phyloP scores from a whole-genome alignment of 1,140 invertebrate genomes.

The Aphis gossypii region DNA sequence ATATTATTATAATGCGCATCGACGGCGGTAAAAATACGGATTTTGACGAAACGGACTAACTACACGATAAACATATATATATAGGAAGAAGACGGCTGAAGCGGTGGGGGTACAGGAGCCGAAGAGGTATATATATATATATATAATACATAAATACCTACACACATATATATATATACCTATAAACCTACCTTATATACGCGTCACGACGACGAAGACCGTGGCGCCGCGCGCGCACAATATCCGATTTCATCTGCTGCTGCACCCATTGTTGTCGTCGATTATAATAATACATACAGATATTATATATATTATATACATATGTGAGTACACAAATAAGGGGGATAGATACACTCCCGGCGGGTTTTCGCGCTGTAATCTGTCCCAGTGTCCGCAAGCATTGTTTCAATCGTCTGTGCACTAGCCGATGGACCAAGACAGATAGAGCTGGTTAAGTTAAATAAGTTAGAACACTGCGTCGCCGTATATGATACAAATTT shows the following conservation, averaged over 20 bases:
- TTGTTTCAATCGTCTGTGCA: not conserved
- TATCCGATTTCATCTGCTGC: conserved; percentile 54
- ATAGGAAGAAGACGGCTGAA: not conserved
- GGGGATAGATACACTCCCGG: not conserved
- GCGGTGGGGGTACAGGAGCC: not conserved
- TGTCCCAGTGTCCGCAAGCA: not conserved
- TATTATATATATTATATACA: not conserved
- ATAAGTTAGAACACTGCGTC: not conserved
- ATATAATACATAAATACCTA: not conserved
- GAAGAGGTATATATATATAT: not conserved
- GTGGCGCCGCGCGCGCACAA: conserved; percentile 47
- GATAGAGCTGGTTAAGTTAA: not conserved
- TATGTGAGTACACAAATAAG: not conserved
- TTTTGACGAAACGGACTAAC: conserved; percentile 35
- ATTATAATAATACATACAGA: not conserved
- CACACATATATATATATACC: not conserved
- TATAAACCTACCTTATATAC: not conserved
- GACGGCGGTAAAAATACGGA: not conserved
- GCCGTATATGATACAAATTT: not conserved
- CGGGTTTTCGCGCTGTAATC: not conserved
- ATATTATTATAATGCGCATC: not conserved
- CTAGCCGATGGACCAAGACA: not conserved
- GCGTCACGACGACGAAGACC: conserved; percentile 17
- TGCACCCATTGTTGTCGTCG: conserved; percentile 30
- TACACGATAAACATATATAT: not conserved